Evolutionary conservation across 2,797 vertebrate genomes (phyloP).

Genomic region (Decapterus maruadsi): DNA sequence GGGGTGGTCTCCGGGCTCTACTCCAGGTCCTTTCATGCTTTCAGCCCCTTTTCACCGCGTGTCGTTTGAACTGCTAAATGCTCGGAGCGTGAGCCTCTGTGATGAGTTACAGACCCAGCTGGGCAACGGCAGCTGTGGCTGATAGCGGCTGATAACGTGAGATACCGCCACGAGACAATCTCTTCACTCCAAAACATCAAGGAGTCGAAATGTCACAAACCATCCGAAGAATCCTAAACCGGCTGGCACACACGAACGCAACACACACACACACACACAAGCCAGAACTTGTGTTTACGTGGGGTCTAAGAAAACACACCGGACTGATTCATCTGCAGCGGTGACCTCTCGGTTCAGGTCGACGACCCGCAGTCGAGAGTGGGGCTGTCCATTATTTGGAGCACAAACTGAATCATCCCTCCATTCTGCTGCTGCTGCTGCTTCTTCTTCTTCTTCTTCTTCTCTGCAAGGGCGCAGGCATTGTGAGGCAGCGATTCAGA

Average conservation of each 20-base stretch:
- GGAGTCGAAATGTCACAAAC: slow-evolving; percentile 25
- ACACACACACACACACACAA: neutral
- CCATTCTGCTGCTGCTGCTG: neutral
- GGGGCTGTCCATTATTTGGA: slow-evolving; percentile 1
- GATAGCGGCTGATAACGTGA: slow-evolving; percentile 62
- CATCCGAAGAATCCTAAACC: slow-evolving; percentile 45
- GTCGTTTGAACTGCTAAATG: slow-evolving; percentile 12
- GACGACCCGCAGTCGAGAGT: slow-evolving; percentile 11
- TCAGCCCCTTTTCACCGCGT: slow-evolving; percentile 2
- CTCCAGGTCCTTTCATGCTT: neutral
- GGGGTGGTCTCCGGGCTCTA: neutral
- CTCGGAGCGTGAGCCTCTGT: slow-evolving; percentile 32
- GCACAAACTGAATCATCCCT: neutral
- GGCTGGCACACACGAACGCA: slow-evolving; percentile 21
- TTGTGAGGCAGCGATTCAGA: slow-evolving; percentile 52
- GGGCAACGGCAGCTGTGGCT: slow-evolving; percentile 3
- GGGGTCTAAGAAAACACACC: neutral
- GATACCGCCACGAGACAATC: slow-evolving; percentile 39
- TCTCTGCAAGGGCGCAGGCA: neutral
- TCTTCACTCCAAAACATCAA: slow-evolving; percentile 45
- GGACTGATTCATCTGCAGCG: neutral
- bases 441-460: neutral
- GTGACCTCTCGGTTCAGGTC: neutral
- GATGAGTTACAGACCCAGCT: slow-evolving; percentile 60
- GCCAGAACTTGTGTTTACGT: neutral